A percentile compares a stretch with the other conserved stretches of the same genome.
These are phyloP conservation scores for Tuberolachnus salignus DNA, from an alignment of 2,888 invertebrate species.

Conservation along the genomic window DNA sequence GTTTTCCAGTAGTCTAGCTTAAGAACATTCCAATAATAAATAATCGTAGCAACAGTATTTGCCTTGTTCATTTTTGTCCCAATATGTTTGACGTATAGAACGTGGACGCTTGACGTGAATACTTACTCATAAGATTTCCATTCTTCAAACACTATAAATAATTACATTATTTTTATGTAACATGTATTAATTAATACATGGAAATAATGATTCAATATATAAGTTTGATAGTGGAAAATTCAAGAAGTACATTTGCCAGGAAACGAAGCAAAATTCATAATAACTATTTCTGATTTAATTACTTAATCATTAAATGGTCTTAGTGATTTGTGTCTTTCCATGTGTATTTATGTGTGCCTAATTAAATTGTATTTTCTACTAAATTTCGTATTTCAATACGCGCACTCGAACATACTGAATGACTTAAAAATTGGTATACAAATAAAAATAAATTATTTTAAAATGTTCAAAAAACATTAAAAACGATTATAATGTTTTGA, in stretches of 20 bases:
- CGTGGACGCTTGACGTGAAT: neutral
- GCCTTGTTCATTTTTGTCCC: neutral
- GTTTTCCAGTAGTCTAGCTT: conserved; percentile 4
- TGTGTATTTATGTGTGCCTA: neutral
- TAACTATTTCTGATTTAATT: neutral
- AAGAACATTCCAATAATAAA: too few relatives aligned
- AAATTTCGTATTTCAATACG: conserved; percentile 4
- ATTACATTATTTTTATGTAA: too few relatives aligned
- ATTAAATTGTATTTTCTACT: conserved; percentile 4
- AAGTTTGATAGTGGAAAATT: neutral
- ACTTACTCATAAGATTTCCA: conserved; percentile 3
- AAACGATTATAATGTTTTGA: too few relatives aligned
- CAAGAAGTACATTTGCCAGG: neutral
- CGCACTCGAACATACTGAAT: neutral
- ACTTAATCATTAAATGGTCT: neutral
- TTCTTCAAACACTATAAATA: conserved; percentile 4
- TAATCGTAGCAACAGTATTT: too few relatives aligned
- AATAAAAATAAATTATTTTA: too few relatives aligned
- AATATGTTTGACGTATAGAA: conserved; percentile 11
- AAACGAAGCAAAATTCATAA: neutral
- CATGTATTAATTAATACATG: too few relatives aligned
- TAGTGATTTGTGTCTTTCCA: conserved; percentile 1
- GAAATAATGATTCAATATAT: neutral
- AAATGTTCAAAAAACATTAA: too few relatives aligned
- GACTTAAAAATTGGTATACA: neutral